Evolutionary conservation across 2,888 invertebrate genomes (phyloP), one percentile per base, ranked within the genome.

Genomic region (Leucozona laternaria): DNA sequence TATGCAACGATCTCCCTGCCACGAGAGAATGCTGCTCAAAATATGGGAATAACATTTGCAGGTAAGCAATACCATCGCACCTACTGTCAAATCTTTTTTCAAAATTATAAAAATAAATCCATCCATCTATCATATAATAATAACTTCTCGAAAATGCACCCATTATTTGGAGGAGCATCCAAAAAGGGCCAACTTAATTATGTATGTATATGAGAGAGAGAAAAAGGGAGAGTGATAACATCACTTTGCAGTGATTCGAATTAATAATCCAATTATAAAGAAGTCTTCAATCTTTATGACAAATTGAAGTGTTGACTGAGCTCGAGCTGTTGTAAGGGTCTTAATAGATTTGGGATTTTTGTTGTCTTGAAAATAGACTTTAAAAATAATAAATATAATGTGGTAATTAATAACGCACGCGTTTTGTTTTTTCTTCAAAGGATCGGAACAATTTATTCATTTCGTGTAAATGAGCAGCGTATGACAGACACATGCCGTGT

Each of bases 1-100:
- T 93, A 93, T 88, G 92, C 93, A 66, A 93, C 93, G 58, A 92
- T 93, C 75, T 92, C 93, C 64, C 89, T 93, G 85, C 93, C 93
- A 25, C 90, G 93, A 71, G 91, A 91, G 82, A 93, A 91, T 89
- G 81, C 73, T 57, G 91, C 92, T 40, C 91, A 91, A 66, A 91
- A 90, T 77, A 90, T 93, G 91, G 93, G 92, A 88, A 92, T 93
- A 88, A 91, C 91, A 80, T 92, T 93, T 89, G 90, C 91, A 91
- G 93, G 93, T 93, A 89, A 89, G 76, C 60, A 28, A n/a, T n/a
- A n/a, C n/a, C n/a, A n/a, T n/a, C n/a, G 1, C 3, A 48, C 5
- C 13, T 10, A 68, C n/a, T 57, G 17, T n/a, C 15, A 25, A 43
- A 17, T 17, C 17, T 31, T n/a, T 31, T 57, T 40, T 4, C n/a